These are phyloP conservation scores for Labroides dimidiatus DNA, from an alignment of 2,797 vertebrate species.

Conservation along the genomic window DNA sequence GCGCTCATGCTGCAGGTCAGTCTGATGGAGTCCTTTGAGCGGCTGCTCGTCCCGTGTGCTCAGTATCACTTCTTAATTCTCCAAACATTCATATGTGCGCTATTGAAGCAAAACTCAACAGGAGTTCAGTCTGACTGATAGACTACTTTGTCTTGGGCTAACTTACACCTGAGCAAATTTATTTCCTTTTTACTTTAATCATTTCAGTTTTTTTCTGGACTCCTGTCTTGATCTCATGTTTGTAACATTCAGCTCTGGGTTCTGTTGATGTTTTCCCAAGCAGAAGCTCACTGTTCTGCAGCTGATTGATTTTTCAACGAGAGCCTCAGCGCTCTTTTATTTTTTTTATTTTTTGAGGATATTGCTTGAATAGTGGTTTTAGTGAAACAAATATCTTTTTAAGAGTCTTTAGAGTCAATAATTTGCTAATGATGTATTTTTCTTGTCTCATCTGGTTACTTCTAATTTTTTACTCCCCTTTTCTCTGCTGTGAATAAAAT, in stretches of 20 bases:
- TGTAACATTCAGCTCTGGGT: background rate
- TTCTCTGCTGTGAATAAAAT: background rate
- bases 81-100: too few relatives aligned
- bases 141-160: too few relatives aligned
- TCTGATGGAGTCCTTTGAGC: conserved; percentile 2
- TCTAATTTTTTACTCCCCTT: background rate
- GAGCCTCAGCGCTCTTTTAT: background rate
- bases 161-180: too few relatives aligned
- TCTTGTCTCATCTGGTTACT: background rate
- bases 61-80: too few relatives aligned
- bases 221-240: too few relatives aligned
- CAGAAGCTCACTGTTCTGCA: background rate
- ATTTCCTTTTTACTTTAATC: too few relatives aligned
- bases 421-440: background rate
- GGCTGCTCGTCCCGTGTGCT: background rate
- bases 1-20: conserved; percentile 96
- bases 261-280: background rate
- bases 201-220: too few relatives aligned
- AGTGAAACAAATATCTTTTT: background rate
- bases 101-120: too few relatives aligned
- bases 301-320: background rate
- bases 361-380: background rate
- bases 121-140: too few relatives aligned
- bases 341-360: background rate
- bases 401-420: too few relatives aligned